Conservation (phyloP, 92 coral and sea anemone genomes). For the Epizoanthus illoricatus region DNA sequence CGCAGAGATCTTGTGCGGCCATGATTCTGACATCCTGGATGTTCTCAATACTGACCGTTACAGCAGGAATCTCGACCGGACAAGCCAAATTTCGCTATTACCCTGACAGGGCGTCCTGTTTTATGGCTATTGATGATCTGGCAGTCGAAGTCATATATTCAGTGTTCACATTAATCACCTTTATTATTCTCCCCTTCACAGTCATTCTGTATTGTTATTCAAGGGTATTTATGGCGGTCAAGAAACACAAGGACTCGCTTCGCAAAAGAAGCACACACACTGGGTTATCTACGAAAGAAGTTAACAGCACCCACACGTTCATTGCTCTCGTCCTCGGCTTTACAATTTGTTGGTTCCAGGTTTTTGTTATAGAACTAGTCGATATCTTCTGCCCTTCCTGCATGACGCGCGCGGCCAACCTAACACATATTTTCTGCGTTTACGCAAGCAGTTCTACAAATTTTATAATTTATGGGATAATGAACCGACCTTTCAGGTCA, state of each 20-base stretch:
- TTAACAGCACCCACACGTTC: constrained; percentile 1
- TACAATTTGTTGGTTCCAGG: constrained; percentile 11
- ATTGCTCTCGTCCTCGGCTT: constrained; percentile 22
- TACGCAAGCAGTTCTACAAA: constrained; percentile 26
- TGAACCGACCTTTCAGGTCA: constrained; percentile 22
- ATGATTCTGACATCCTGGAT: neutral
- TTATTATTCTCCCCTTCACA: constrained; percentile 8
- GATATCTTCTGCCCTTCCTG: constrained; percentile 15
- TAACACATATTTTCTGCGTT: constrained; percentile 25
- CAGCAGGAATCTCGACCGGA: neutral
- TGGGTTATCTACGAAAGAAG: constrained; percentile 10
- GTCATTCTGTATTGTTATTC: constrained; percentile 30
- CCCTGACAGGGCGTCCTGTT: constrained; percentile 30
- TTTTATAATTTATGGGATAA: constrained; percentile 17
- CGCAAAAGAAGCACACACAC: neutral
- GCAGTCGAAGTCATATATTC: constrained; percentile 16
- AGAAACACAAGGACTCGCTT: constrained; percentile 6
- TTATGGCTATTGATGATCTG: constrained; percentile 5
- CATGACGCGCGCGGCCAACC: constrained; percentile 27
- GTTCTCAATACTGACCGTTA: constrained; percentile 4
- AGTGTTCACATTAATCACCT: constrained; percentile 7
- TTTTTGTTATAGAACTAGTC: constrained; percentile 24
- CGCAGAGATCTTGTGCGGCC: constrained; percentile 11
- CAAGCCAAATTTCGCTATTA: constrained; percentile 27
- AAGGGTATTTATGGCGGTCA: neutral